Evolutionary conservation across 2,113 vertebrate genomes (phyloP).

Genomic region (Puntigrus tetrazona): DNA sequence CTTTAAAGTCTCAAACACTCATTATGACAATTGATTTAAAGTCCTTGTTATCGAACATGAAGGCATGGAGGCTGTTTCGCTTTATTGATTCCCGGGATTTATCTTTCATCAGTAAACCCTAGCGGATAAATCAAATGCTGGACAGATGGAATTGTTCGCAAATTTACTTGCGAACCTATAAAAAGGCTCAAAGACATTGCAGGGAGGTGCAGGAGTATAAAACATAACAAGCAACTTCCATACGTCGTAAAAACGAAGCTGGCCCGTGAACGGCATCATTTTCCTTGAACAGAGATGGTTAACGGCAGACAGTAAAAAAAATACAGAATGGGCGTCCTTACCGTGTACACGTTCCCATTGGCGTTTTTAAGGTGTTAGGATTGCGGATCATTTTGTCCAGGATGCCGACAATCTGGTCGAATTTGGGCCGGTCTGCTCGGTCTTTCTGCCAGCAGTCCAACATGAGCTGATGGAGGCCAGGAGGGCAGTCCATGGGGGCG

Average conservation of each 20-base stretch:
- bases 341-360: slow-evolving; percentile 94
- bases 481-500: slow-evolving; percentile 97
- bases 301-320: background rate
- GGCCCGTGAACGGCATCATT: background rate
- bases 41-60: slow-evolving; percentile 71
- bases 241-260: slow-evolving; percentile 17
- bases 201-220: background rate
- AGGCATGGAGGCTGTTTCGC: slow-evolving; percentile 67
- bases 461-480: slow-evolving; percentile 97
- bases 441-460: slow-evolving; percentile 99
- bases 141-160: slow-evolving; percentile 61
- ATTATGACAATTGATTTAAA: slow-evolving; percentile 79
- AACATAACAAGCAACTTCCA: background rate
- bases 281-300: slow-evolving; percentile 2
- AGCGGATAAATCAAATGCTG: slow-evolving; percentile 64
- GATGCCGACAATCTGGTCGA: slow-evolving; percentile 97
- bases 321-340: slow-evolving; percentile 64
- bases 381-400: slow-evolving; percentile 99
- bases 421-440: slow-evolving; percentile 94
- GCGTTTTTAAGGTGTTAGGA: slow-evolving; percentile 95
- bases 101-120: slow-evolving; percentile 70
- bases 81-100: slow-evolving; percentile 70
- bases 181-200: slow-evolving; percentile 17
- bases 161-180: slow-evolving; percentile 56
- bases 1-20: slow-evolving; percentile 72